Evolutionary conservation across 2,113 vertebrate species (phyloP).

Genomic region (Anthoscopus minutus): DNA sequence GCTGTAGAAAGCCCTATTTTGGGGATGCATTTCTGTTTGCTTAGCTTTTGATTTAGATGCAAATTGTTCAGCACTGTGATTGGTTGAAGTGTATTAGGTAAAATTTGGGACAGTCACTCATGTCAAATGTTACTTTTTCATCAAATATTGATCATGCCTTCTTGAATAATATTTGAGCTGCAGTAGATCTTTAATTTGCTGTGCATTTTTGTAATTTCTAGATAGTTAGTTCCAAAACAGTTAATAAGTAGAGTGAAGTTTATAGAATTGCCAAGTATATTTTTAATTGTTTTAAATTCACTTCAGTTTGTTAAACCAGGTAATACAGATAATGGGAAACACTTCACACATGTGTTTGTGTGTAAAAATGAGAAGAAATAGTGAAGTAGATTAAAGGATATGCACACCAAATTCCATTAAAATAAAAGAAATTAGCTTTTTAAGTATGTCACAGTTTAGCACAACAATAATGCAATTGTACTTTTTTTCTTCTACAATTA

Average conservation of each 20-base stretch:
- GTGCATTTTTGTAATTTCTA: not conserved
- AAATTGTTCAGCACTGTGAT: not conserved
- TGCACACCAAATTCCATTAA: slow-evolving; percentile 56
- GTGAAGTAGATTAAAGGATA: slow-evolving; percentile 55
- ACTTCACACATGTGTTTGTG: slow-evolving; percentile 19
- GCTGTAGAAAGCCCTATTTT: slow-evolving; percentile 11
- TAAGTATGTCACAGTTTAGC: slow-evolving; percentile 68
- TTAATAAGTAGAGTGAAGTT: not conserved
- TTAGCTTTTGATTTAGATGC: slow-evolving; percentile 27
- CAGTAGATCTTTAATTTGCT: not conserved
- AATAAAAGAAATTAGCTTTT: slow-evolving; percentile 68
- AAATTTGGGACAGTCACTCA: slow-evolving; percentile 48
- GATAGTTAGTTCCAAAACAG: not conserved
- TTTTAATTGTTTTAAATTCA: slow-evolving; percentile 37
- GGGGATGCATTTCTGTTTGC: not conserved
- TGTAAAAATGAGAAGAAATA: slow-evolving; percentile 22
- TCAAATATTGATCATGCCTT: slow-evolving; percentile 35
- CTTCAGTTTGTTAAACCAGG: not conserved
- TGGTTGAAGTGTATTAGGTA: slow-evolving; percentile 20
- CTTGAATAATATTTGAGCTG: not conserved
- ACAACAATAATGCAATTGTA: slow-evolving; percentile 64
- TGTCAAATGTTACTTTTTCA: slow-evolving; percentile 32
- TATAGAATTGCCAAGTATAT: not conserved
- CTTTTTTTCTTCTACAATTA: slow-evolving; percentile 61
- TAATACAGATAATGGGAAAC: not conserved